Evolutionary conservation across 2,113 vertebrate genomes (phyloP), one percentile per base, ranked within the genome.

Genomic region (Mobula hypostoma): DNA sequence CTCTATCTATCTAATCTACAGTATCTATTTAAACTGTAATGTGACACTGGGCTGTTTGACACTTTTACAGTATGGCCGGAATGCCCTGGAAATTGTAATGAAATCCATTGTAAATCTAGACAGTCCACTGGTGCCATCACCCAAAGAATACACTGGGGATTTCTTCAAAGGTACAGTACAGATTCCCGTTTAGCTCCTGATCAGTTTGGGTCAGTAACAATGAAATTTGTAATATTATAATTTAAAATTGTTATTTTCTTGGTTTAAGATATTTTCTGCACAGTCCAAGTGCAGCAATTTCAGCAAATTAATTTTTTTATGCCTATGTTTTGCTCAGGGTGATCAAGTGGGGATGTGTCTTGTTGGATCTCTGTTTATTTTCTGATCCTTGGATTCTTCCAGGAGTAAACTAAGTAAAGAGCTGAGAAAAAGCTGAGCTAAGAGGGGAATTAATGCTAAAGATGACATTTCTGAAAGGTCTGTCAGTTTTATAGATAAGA

Each of bases 81-180:
- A 98, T 29, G 99, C 99, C 95, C 96, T 99, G 95, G 99, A 99
- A 95, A 99, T 99, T 36, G 98, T 99, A 74, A 99, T 99, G 99
- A 99, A 99, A 95, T 99, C 99, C 6, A 99, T 99, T 85, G 99
- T 99, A 82, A 99, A 97, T 96, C 96, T 99, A 5, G 99, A 99
- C 94, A 95, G 97, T 29, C 98, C 99, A 0, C 96, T 99, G 94
- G 99, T 99, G 61, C 97, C 98, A 0, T 98, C 99, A 0, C 99
- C 99, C 94, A 96, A 97, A 85, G 96, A 98, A 95, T 99, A 98
- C 95, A 97, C 98, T 95, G 99, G 99, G 80, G 99, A 99, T 96
- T 99, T 99, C 96, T 99, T 99, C 95, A 99, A 98, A 98, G 99
- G 99, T 98, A 96, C 94, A 77, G 15, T 79, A 90, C 21, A 19